phyloP scores from a whole-genome alignment of 1,140 invertebrate species.

The Gryon sp. region DNA sequence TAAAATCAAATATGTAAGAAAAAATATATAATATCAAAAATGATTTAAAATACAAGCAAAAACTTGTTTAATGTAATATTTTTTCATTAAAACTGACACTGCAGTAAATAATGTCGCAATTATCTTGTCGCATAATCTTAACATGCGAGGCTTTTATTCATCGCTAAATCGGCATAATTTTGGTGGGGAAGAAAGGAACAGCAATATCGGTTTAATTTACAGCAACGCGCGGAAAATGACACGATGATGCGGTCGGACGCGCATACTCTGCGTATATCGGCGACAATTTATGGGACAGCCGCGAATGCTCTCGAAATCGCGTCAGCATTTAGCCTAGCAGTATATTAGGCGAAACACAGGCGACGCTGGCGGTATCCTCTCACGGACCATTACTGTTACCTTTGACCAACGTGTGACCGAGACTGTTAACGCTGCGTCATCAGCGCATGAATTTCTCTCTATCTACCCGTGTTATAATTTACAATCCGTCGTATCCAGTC shows the following conservation, averaged over 20 bases:
- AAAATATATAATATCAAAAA: too few relatives aligned
- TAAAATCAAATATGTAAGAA: too few relatives aligned
- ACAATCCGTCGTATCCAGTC: conserved; percentile 66
- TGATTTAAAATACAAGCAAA: too few relatives aligned
- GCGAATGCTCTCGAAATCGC: conserved; percentile 71
- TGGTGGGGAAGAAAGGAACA: conserved; percentile 30
- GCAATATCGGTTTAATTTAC: conserved; percentile 63
- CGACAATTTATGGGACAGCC: conserved; percentile 71
- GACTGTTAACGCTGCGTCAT: conserved; percentile 77
- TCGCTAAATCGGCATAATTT: conserved; percentile 52
- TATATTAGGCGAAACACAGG: conserved; percentile 78
- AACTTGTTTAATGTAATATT: too few relatives aligned
- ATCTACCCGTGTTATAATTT: conserved; percentile 76
- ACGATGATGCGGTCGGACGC: conserved; percentile 61
- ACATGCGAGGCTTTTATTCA: conserved; percentile 23
- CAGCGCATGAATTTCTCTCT: conserved; percentile 79
- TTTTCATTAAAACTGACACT: too few relatives aligned
- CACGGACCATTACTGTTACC: conserved; percentile 79
- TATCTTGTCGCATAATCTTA: too few relatives aligned
- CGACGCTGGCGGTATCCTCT: conserved; percentile 73
- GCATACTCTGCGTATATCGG: conserved; percentile 48
- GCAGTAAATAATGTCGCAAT: too few relatives aligned
- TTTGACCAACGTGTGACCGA: conserved; percentile 78
- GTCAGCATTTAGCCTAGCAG: conserved; percentile 77
- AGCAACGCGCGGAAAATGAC: conserved; percentile 59